These are phyloP conservation scores for Cavia porcellus DNA, from an alignment of 2,113 vertebrate species.

Conservation along the genomic window DNA sequence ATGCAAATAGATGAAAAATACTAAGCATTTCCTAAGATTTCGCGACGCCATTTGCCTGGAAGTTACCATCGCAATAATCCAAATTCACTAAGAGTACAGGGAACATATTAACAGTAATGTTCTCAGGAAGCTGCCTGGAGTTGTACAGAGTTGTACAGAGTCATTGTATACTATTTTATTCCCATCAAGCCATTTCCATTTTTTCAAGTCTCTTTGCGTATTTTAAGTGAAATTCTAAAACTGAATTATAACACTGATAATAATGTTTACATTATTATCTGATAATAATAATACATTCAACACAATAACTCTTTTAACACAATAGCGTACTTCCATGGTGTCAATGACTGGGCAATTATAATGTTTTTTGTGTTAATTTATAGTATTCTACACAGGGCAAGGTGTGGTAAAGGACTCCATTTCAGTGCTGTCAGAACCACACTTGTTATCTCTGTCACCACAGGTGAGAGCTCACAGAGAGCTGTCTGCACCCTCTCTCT, in stretches of 20 bases:
- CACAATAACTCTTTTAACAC: background rate
- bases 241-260: background rate
- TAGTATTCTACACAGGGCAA: background rate
- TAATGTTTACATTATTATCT: background rate
- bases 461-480: background rate
- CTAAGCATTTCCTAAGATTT: background rate
- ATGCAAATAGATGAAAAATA: background rate
- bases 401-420: background rate
- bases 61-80: background rate
- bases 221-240: constrained; percentile 29
- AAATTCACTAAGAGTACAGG: background rate
- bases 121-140: background rate
- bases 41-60: background rate
- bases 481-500: background rate
- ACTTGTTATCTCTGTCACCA: background rate
- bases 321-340: background rate
- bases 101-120: fast-evolving
- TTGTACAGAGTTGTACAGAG: background rate
- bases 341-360: background rate
- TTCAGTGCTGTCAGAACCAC: background rate
- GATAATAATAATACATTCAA: too few species aligned
- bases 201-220: background rate
- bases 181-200: background rate
- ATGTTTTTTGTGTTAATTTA: background rate
- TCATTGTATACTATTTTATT: fast-evolving